Evolutionary conservation across 2,888 invertebrate genomes (phyloP), one percentile per base, ranked within the genome.

Genomic region (Mesorhabditis sp.): DNA sequence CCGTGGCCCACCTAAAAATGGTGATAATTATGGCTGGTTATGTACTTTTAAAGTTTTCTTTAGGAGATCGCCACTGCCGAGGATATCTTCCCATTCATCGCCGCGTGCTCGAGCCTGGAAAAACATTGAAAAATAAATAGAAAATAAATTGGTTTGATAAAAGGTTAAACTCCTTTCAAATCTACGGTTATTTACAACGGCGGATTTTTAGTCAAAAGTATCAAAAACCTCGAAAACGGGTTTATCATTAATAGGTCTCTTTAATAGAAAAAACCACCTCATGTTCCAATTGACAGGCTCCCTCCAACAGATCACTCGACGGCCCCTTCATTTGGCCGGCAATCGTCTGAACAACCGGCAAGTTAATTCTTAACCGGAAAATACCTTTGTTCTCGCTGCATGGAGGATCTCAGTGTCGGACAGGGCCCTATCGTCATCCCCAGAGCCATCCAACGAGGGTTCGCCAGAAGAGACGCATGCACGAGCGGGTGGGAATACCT

Each of bases 391-490:
- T 58, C 74, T 28, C 7, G 71, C 73, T 4, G 65, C 70, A 58
- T 71, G 66, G 6, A 15, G 50, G 13, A 74, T 71, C 4, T 74
- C 74, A 5, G 72, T 70, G 50, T 74, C 74, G 10, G 74, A 74
- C 4, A 74, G 63, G n/a, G 73, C 74, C 42, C 74, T 45, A 44
- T 74, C 74, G 6, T 70, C 72, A 67, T 74, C 74, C 13, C 71
- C 66, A 43, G 69, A 69, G 43, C 74, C 74, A 64, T 74, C 74
- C 6, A 74, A 69, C 4, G 74, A 74, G 5, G 72, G 74, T 45
- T 74, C 74, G 10, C 74, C 74, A 68, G 73, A 73, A 5, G 74
- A 74, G n/a, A 74, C 69, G 5, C 72, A 72, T 42, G 66, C 28
- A 7, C 74, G 67, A n/a, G 68, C 72, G 1, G 68, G 66, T 7